Conservation (phyloP, 2,113 vertebrate species). For the Oostethus manadensis region DNA sequence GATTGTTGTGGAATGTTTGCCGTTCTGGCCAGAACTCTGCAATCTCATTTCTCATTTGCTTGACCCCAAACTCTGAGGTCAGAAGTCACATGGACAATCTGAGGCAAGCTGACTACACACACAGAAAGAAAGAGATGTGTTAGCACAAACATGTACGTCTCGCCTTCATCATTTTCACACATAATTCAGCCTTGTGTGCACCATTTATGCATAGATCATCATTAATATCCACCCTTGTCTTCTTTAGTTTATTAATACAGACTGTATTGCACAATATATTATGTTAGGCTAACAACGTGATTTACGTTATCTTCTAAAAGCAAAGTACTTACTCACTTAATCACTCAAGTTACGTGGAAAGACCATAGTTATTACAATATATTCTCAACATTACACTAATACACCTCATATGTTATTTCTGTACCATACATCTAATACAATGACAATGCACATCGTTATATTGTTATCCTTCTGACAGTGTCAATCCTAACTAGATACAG, state of each 20-base stretch:
- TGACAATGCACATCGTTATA: background rate
- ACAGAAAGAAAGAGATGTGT: slow-evolving; percentile 8
- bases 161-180: slow-evolving; percentile 28
- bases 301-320: no score
- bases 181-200: slow-evolving; percentile 27
- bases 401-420: no score
- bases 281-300: background rate
- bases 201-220: slow-evolving; percentile 40
- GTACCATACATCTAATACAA: no score
- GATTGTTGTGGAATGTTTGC: slow-evolving; percentile 70
- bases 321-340: slow-evolving; percentile 17
- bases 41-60: slow-evolving; percentile 69
- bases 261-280: slow-evolving; percentile 23
- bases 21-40: slow-evolving; percentile 50
- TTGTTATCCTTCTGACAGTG: background rate
- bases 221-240: slow-evolving; percentile 36
- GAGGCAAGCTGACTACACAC: slow-evolving; percentile 46
- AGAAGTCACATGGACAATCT: slow-evolving; percentile 58
- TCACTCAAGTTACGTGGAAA: slow-evolving; percentile 13
- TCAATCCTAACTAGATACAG: background rate
- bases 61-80: slow-evolving; percentile 49
- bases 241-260: slow-evolving; percentile 47
- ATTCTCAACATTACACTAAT: slow-evolving; percentile 1
- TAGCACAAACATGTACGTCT: slow-evolving; percentile 40
- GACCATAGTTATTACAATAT: background rate